phyloP scores from a whole-genome alignment of 1,140 invertebrate genomes.

The Chironomus striatipennis region DNA sequence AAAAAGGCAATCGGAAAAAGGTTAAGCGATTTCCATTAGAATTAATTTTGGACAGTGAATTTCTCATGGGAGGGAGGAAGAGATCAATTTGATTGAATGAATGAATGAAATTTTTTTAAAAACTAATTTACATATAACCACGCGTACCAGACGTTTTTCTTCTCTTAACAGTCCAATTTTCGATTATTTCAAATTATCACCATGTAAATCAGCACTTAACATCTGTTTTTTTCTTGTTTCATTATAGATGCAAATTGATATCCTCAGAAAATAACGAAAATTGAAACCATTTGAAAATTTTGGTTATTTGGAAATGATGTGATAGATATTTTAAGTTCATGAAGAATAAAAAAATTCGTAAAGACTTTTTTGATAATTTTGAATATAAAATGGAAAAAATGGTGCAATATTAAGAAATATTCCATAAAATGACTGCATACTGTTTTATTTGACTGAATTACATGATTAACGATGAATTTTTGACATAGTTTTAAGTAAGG shows the following conservation, averaged over 20 bases:
- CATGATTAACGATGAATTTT: no score
- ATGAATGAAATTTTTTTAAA: neutral
- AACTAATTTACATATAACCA: neutral
- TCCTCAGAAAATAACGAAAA: neutral
- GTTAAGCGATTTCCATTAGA: slow-evolving; percentile 18
- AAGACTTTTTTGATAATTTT: no score
- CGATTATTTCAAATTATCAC: neutral
- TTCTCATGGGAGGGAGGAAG: neutral
- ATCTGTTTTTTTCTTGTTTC: neutral
- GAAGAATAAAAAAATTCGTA: no score
- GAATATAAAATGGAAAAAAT: no score
- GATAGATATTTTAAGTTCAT: no score
- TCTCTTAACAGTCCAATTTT: no score
- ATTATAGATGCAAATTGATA: neutral
- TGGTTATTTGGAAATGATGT: no score
- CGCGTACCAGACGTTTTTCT: slow-evolving; percentile 19
- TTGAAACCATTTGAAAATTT: no score
- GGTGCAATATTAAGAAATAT: no score
- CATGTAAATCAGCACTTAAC: neutral
- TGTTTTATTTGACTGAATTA: no score
- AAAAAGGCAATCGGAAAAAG: neutral
- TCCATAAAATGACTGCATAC: no score
- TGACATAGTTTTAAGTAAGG: no score
- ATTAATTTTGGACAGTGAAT: neutral
- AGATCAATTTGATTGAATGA: slow-evolving; percentile 11